Conservation (phyloP, 1,140 invertebrate genomes). For the Hypsibius dujardini region DNA sequence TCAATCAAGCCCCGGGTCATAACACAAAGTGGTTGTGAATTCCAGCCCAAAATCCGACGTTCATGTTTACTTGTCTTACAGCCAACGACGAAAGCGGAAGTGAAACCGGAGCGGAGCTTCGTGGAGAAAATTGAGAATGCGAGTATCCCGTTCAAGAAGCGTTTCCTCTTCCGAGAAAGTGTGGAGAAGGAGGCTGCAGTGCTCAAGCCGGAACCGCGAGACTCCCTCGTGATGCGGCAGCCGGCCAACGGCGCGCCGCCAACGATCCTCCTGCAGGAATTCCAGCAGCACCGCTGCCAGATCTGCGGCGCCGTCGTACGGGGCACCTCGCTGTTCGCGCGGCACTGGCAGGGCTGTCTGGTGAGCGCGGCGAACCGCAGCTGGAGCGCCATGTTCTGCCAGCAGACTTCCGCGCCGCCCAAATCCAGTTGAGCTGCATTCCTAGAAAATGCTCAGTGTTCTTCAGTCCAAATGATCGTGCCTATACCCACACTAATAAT, state of each 20-base stretch:
- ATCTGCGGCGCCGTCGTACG: not conserved
- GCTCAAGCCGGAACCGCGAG: not conserved
- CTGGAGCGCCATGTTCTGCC: not conserved
- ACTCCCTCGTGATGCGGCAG: not conserved
- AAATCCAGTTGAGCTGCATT: too few species aligned
- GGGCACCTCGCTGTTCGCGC: not conserved
- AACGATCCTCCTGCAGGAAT: not conserved
- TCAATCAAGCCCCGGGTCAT: not conserved
- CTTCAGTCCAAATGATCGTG: too few species aligned
- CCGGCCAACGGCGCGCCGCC: not conserved
- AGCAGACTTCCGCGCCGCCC: not conserved
- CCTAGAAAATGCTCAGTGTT: too few species aligned
- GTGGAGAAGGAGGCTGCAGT: not conserved
- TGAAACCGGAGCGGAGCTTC: not conserved
- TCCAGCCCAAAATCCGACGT: not conserved
- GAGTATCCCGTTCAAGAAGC: conserved; percentile 6
- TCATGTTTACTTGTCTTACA: not conserved
- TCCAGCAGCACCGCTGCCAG: not conserved
- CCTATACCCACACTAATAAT: too few species aligned
- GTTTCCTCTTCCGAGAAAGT: not conserved
- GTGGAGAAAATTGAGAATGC: not conserved
- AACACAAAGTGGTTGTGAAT: not conserved
- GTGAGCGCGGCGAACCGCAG: not conserved
- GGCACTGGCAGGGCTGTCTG: not conserved
- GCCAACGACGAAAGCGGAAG: not conserved